These are phyloP conservation scores for Lochmaea capreae DNA, from an alignment of 2,888 invertebrate species.

Conservation along the genomic window DNA sequence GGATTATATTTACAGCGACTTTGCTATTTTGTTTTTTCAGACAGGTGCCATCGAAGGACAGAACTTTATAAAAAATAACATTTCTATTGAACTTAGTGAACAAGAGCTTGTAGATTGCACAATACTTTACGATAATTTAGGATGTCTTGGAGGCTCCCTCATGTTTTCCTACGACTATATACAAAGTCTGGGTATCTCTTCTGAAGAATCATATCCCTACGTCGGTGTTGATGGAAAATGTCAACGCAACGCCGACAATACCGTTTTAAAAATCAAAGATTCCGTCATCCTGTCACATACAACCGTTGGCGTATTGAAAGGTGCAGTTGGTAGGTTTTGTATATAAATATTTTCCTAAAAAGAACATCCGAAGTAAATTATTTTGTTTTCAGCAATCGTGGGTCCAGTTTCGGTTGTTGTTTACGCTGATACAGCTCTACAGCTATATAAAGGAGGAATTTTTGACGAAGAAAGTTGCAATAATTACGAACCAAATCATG, in stretches of 20 bases:
- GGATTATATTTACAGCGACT: too few relatives aligned
- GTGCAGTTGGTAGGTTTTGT: neutral
- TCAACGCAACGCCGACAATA: neutral
- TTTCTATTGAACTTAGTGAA: conserved; percentile 80
- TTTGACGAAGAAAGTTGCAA: too few relatives aligned
- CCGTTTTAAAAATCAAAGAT: neutral
- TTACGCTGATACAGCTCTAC: too few relatives aligned
- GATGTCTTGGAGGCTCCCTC: conserved; percentile 84
- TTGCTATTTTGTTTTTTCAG: conserved; percentile 64
- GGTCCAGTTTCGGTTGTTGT: too few relatives aligned
- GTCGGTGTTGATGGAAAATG: conserved; percentile 64
- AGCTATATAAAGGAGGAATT: too few relatives aligned
- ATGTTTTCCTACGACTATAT: conserved; percentile 85
- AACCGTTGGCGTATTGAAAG: neutral
- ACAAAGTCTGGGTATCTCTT: conserved; percentile 84
- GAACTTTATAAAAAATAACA: conserved; percentile 83
- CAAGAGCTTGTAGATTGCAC: conserved; percentile 87
- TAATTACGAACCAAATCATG: too few relatives aligned
- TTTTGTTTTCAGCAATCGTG: neutral
- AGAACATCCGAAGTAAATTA: too few relatives aligned
- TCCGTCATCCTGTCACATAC: neutral
- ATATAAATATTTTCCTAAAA: neutral
- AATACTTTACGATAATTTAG: conserved; percentile 78
- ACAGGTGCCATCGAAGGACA: conserved; percentile 91
- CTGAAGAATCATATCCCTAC: conserved; percentile 86